These are phyloP conservation scores for Tigriopus japonicus DNA, from an alignment of 1,140 invertebrate species.

Conservation along the genomic window DNA sequence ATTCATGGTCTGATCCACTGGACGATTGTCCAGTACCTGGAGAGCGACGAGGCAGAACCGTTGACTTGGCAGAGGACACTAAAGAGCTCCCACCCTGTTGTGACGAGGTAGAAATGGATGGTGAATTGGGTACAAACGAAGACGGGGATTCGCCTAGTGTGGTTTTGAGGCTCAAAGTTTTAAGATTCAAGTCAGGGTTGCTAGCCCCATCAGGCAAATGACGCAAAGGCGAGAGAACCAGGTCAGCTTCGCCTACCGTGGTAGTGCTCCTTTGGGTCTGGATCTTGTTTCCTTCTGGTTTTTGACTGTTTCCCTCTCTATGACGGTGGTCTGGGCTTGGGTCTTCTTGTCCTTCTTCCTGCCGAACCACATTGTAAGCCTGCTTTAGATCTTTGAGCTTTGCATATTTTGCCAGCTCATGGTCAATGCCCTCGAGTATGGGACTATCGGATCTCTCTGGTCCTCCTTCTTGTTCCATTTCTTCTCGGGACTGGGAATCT, in stretches of 20 bases:
- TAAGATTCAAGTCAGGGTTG: constrained; percentile 11
- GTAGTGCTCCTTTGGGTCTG: neutral
- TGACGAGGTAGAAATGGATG: neutral
- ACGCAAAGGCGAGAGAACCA: neutral
- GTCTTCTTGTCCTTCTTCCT: no score
- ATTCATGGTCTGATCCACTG: neutral
- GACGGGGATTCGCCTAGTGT: neutral
- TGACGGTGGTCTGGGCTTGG: neutral
- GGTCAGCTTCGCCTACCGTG: neutral
- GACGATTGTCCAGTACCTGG: neutral
- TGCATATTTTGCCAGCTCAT: constrained; percentile 11
- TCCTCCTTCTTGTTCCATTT: neutral
- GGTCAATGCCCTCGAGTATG: constrained; percentile 11
- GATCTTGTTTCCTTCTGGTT: neutral
- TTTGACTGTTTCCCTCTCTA: neutral
- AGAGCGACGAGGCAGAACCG: neutral
- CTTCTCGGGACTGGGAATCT: neutral
- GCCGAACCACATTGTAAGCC: neutral
- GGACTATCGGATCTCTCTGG: constrained; percentile 4
- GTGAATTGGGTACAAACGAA: neutral
- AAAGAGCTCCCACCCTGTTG: neutral
- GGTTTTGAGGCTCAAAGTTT: neutral
- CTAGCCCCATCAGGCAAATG: constrained; percentile 5
- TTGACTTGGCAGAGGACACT: neutral
- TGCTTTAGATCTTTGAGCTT: constrained; percentile 6